Conservation (phyloP, 92 coral and sea anemone species). For the Umimayanthus kanabou region DNA sequence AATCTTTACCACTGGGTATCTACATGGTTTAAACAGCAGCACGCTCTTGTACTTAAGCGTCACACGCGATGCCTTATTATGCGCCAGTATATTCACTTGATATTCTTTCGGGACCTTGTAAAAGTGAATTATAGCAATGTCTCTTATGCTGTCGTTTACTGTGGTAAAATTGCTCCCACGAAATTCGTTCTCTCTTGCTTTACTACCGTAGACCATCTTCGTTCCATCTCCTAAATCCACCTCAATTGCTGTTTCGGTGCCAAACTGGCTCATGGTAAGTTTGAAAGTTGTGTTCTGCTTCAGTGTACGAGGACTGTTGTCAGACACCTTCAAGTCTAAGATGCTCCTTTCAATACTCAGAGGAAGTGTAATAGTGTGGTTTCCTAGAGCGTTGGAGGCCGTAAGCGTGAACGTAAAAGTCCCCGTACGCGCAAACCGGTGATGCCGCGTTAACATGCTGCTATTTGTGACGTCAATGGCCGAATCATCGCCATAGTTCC, state of each 20-base stretch:
- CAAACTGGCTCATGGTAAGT: constrained; percentile 45
- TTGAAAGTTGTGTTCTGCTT: constrained; percentile 37
- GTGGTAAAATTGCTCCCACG: constrained; percentile 25
- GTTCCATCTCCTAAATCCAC: constrained; percentile 67
- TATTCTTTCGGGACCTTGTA: constrained; percentile 20
- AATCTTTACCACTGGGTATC: constrained; percentile 56
- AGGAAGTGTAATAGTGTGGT: background rate
- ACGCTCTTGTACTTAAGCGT: constrained; percentile 17
- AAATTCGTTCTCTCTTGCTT: constrained; percentile 27
- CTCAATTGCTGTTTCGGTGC: constrained; percentile 40
- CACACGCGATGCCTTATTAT: constrained; percentile 55
- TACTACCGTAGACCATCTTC: constrained; percentile 28
- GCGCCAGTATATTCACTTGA: constrained; percentile 36
- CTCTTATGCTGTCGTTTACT: background rate
- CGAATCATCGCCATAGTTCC: constrained; percentile 60
- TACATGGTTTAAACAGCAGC: constrained; percentile 50
- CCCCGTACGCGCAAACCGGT: constrained; percentile 49
- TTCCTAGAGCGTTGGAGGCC: constrained; percentile 50
- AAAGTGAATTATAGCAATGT: constrained; percentile 34
- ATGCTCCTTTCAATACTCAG: background rate
- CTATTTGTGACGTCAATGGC: constrained; percentile 19
- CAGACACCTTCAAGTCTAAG: constrained; percentile 33
- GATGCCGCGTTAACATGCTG: constrained; percentile 30
- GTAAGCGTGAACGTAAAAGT: constrained; percentile 39
- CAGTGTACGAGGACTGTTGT: constrained; percentile 61